A percentile compares a stretch with the other conserved stretches of the same genome.
Evolutionary conservation across 2,113 vertebrate species (phyloP).

Genomic region (Gallinago media): DNA sequence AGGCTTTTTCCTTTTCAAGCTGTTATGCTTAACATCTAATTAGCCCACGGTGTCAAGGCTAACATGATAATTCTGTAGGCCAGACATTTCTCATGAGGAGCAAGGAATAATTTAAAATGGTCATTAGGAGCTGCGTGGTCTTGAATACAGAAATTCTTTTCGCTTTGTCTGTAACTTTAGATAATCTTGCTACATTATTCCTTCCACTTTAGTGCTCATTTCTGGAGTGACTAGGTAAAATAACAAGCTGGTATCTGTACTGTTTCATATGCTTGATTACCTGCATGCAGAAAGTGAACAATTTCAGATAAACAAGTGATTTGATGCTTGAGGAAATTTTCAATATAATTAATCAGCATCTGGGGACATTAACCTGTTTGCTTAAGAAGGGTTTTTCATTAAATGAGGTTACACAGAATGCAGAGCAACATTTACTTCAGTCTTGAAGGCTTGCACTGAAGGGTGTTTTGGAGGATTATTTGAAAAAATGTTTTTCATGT

Average conservation of each 20-base stretch:
- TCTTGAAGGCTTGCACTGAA: neutral
- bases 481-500: neutral
- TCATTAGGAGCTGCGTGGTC: neutral
- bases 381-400: neutral
- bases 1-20: neutral
- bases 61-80: neutral
- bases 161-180: neutral
- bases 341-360: neutral
- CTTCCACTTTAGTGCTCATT: neutral
- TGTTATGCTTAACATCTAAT: slow-evolving; percentile 7
- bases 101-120: slow-evolving; percentile 7
- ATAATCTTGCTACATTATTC: neutral
- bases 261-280: neutral
- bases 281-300: neutral
- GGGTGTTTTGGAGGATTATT: neutral
- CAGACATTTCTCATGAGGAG: neutral
- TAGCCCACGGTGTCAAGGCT: neutral
- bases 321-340: neutral
- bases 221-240: neutral
- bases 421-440: neutral
- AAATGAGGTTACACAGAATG: neutral
- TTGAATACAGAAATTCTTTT: neutral
- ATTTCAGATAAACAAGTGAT: neutral
- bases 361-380: neutral
- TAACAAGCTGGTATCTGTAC: neutral